A percentile compares a stretch with the other conserved stretches of the same genome.
Evolutionary conservation across 2,888 invertebrate species (phyloP).

Genomic region (Crepidodera aurea): DNA sequence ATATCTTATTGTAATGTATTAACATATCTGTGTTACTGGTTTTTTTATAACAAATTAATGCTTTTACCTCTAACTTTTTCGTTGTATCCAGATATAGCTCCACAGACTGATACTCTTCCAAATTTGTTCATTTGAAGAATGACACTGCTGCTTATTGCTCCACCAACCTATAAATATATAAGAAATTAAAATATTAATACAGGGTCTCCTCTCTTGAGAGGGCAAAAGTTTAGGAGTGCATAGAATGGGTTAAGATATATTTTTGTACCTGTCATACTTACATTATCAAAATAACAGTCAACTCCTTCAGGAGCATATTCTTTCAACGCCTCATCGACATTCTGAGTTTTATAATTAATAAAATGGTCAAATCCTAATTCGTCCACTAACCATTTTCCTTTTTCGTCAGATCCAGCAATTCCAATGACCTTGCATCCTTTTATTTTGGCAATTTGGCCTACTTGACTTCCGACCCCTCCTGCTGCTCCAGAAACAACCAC

Average conservation of each 20-base stretch:
- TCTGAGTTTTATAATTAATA: slow-evolving; percentile 74
- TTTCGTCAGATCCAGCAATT: slow-evolving; percentile 75
- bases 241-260: too few species aligned
- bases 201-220: too few species aligned
- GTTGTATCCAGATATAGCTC: slow-evolving; percentile 75
- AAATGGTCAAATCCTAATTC: slow-evolving; percentile 73
- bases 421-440: slow-evolving; percentile 76
- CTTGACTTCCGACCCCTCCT: slow-evolving; percentile 80
- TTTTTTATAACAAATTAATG: too few species aligned
- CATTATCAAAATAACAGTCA: slow-evolving; percentile 82
- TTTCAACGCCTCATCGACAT: slow-evolving; percentile 65
- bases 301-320: slow-evolving; percentile 72
- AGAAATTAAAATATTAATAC: slow-evolving; percentile 8
- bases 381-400: slow-evolving; percentile 72
- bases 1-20: too few species aligned
- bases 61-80: slow-evolving; percentile 51
- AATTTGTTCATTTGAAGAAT: slow-evolving; percentile 70
- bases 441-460: slow-evolving; percentile 81
- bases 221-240: too few species aligned
- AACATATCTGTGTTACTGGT: too few species aligned
- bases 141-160: slow-evolving; percentile 70
- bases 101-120: slow-evolving; percentile 74
- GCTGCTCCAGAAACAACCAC: slow-evolving; percentile 79
- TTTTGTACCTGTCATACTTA: too few species aligned
- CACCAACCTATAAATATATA: slow-evolving; percentile 67